Conservation (phyloP, 2,888 invertebrate species). For the Torymus texanus region DNA sequence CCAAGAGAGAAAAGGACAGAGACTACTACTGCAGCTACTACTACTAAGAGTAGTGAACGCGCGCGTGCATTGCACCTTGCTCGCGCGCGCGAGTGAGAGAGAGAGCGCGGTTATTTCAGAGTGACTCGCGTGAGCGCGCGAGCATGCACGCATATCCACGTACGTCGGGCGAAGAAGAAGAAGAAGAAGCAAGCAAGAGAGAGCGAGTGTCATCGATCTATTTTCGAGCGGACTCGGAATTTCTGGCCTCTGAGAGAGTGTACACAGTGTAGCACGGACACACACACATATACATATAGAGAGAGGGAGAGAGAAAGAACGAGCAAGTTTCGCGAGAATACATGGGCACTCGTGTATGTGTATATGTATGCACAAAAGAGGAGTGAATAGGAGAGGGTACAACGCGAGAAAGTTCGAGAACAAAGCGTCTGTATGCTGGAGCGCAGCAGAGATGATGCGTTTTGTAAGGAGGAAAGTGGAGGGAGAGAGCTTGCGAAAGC, state of each 20-base stretch:
- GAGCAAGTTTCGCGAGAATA: not conserved
- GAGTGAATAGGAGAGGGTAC: not conserved
- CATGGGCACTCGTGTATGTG: not conserved
- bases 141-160: slow-evolving; percentile 32
- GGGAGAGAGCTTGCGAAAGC: not conserved
- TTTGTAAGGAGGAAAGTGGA: not conserved
- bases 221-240: slow-evolving; percentile 73
- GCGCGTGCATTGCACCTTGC: slow-evolving; percentile 69
- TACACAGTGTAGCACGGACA: too few relatives aligned
- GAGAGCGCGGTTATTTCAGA: slow-evolving; percentile 67
- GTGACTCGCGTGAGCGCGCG: slow-evolving; percentile 59
- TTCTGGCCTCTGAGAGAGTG: slow-evolving; percentile 67
- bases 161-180: not conserved
- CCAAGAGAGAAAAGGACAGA: slow-evolving; percentile 23
- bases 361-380: not conserved
- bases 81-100: too few relatives aligned
- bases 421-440: not conserved
- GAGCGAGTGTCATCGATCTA: slow-evolving; percentile 75
- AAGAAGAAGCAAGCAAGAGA: slow-evolving; percentile 32
- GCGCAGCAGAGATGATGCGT: not conserved
- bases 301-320: too few relatives aligned
- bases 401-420: slow-evolving; percentile 23
- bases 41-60: slow-evolving; percentile 49
- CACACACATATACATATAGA: too few relatives aligned
- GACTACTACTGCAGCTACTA: slow-evolving; percentile 5